Base-by-base conservation (phyloP, 2,797 vertebrate genomes). In the Gymnothorax reevesii region DNA sequence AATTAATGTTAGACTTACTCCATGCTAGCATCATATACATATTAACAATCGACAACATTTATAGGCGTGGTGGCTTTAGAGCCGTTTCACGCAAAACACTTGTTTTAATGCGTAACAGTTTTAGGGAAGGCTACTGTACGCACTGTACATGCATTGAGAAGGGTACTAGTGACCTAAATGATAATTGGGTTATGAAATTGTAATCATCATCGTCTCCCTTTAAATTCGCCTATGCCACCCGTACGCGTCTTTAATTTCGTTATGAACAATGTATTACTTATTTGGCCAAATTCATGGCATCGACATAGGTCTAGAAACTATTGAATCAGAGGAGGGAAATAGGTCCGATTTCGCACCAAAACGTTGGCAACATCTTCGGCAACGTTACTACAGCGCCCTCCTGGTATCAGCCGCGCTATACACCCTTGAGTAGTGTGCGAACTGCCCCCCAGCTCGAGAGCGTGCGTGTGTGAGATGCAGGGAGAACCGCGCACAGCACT, bases 401-500 rank as follows among this genome's bases (percentile, higher is more conserved):
- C 55, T 83, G 87, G 84, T 73, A 15, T 57, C 71, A 75, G 33
- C 25, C 64, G 64, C 71, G 71, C 33, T 33, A 17, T 85, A 33
- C 84, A 57, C 80, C 79, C 79, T 86, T 88, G 90, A 90, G 87
- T 88, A 84, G 62, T 49, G 84, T 84, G 25, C 66, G 87, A 82
- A 85, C 77, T 57, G 84, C 77, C 87, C 84, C 86, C 59, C 87
- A 85, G 87, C 87, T 80, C 33, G 54, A 60, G 80, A 59, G 86
- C 59, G 82, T 83, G 82, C 57, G 91, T 90, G 79, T 77, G 94
- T 93, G 95, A 95, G 93, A 92, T 94, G 94, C 95, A 95, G 94
- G 93, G 92, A 93, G 94, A 93, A 93, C 94, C 92, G 94, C 94
- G 94, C 93, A 89, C 92, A 93, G 91, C 95, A 93, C 93, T 90